Evolutionary conservation across 92 coral and sea anemone species (phyloP).

Genomic region (Chrysogorgia sp.): DNA sequence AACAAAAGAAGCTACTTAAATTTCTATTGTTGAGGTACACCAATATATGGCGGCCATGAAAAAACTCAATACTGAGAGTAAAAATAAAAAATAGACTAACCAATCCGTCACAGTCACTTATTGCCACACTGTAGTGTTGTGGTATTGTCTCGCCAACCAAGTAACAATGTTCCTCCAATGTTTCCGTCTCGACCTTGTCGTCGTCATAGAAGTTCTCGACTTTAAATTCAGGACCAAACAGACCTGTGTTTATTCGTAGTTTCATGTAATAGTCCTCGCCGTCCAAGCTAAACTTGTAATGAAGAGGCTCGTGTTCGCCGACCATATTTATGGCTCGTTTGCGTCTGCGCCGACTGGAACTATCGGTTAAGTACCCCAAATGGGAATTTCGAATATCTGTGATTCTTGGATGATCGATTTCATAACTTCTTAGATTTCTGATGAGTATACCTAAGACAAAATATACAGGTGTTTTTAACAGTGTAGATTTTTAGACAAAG

Average conservation of each 20-base stretch:
- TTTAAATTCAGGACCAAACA: conserved; percentile 76
- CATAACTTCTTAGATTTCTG: conserved; percentile 62
- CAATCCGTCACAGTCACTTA: conserved; percentile 98
- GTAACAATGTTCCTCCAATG: conserved; percentile 74
- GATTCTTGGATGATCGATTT: conserved; percentile 75
- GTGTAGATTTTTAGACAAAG: not conserved
- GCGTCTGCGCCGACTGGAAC: conserved; percentile 67
- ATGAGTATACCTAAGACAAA: conserved; percentile 61
- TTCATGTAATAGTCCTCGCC: conserved; percentile 68
- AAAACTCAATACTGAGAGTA: not conserved
- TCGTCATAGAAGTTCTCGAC: conserved; percentile 74
- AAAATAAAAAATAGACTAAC: conserved; percentile 54
- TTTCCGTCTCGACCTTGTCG: conserved; percentile 67
- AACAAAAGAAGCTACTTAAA: no score
- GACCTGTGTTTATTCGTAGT: conserved; percentile 68
- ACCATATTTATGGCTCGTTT: conserved; percentile 65
- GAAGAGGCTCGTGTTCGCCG: conserved; percentile 67
- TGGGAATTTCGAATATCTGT: conserved; percentile 61
- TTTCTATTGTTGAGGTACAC: no score
- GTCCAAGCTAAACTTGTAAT: conserved; percentile 66
- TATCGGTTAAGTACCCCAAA: conserved; percentile 74
- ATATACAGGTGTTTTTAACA: no score
- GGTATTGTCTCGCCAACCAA: conserved; percentile 77
- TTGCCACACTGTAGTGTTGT: conserved; percentile 74
- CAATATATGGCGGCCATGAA: no score